Percentiles rank a stretch among this genome's conserved stretches.
Conservation (phyloP, 2,113 vertebrate genomes). For the Syngnathus floridae region DNA sequence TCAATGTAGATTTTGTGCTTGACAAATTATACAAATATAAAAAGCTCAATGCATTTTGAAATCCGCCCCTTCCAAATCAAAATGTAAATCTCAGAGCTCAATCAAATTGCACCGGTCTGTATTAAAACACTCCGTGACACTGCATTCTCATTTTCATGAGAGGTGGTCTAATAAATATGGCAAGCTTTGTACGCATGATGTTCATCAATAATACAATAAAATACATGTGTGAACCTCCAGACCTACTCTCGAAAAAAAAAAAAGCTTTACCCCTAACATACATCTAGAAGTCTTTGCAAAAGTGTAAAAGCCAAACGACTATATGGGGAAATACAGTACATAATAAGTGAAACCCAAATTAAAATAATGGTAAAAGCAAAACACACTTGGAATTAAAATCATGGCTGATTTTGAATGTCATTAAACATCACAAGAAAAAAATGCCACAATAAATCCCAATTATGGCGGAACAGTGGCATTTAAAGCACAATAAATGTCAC, state of each 20-base stretch:
- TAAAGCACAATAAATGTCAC: constrained; percentile 30
- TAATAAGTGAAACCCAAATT: constrained; percentile 35
- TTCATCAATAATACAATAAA: neutral
- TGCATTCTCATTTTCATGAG: neutral
- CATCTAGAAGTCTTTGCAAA: neutral
- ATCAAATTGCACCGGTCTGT: neutral
- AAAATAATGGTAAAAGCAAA: constrained; percentile 28
- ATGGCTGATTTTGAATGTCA: constrained; percentile 28
- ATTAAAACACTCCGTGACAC: neutral
- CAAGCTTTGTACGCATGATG: neutral
- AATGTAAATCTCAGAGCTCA: neutral
- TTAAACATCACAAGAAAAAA: constrained; percentile 17
- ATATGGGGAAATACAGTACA: neutral
- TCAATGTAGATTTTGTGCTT: neutral
- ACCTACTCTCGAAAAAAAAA: neutral
- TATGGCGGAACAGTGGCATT: constrained; percentile 28
- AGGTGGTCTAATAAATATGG: neutral
- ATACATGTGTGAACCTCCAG: neutral
- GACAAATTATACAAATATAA: neutral
- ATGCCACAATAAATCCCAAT: constrained; percentile 14
- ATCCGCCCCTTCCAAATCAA: neutral
- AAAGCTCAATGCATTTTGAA: neutral
- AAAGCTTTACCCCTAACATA: neutral
- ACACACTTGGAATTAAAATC: constrained; percentile 22
- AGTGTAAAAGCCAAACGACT: neutral